Evolutionary conservation across 2,113 vertebrate species (phyloP), one percentile per base, ranked within the genome.

Genomic region (Brachypodius melanocephalos): DNA sequence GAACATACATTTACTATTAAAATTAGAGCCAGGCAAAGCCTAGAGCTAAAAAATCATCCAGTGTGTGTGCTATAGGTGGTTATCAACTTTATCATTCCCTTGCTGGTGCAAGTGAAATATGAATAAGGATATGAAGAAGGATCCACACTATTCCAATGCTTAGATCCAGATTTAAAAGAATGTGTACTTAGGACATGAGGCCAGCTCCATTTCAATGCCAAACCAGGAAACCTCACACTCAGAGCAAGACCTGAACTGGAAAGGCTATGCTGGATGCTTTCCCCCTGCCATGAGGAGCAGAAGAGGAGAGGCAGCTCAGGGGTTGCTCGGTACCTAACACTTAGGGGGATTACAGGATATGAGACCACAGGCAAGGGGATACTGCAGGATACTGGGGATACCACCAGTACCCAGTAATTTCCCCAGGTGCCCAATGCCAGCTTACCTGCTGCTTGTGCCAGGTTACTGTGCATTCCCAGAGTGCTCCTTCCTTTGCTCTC

Each of bases 361-460:
- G 45, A 61, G 40, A 68, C 11, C 0, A 0, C 5, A 19, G 0
- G 0, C 7, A 32, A 14, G 6, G 12, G 7, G 7, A 67, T 18
- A 7, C 24, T 25, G 12, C 28, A 40, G 12, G 51, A 11, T 45
- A 34, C 8, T 12, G 11, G 6, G 18, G 31, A 42, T 52, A 7
- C 17, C 19, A 54, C 29, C 66, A 78, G n/a, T 42, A 38, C 20
- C 32, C 22, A 34, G 8, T 34, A 38, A n/a, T 34, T 38, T 18
- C 29, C 29, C 22, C 20, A 42, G 38, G 32, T 75, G n/a, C 61
- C 17, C 9, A 2, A 1, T 1, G 1, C 8, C 71, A 78, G 8
- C 2, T 34, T 34, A n/a, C 7, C 48, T 9, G 20, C 43, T 78
- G 48, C 45, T 73, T 13, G 0, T 43, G 61, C 20, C 48, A 21